Conservation (phyloP, 2,113 vertebrate genomes). For the Podarcis cretensis region DNA sequence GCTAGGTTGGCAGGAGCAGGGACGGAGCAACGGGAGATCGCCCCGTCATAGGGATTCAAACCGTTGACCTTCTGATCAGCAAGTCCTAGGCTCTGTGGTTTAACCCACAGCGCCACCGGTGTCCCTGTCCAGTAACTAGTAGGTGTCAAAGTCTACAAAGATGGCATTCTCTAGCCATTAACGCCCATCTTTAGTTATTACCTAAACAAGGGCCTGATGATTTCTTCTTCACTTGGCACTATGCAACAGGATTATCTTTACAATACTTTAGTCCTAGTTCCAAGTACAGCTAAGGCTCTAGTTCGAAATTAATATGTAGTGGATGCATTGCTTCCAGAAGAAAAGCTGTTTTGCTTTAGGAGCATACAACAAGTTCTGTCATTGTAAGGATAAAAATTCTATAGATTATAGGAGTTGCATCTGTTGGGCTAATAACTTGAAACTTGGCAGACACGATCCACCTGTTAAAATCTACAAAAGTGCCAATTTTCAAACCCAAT, state of each 20-base stretch:
- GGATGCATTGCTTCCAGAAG: conserved; percentile 11
- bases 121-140: background rate
- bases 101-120: too few species aligned
- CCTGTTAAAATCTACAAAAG: too few species aligned
- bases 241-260: background rate
- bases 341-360: conserved; percentile 58
- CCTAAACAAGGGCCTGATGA: background rate
- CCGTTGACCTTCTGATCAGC: too few species aligned
- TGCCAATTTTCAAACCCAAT: too few species aligned
- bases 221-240: background rate
- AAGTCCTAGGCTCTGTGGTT: too few species aligned
- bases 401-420: too few species aligned
- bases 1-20: too few species aligned
- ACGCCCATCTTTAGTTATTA: background rate
- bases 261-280: conserved; percentile 45
- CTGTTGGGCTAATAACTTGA: too few species aligned
- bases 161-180: background rate
- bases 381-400: too few species aligned
- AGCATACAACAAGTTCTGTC: background rate
- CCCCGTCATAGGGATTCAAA: too few species aligned
- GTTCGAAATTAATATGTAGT: conserved; percentile 51
- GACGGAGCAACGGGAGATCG: too few species aligned
- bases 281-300: conserved; percentile 56
- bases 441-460: too few species aligned
- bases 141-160: background rate